Conservation (phyloP, 2,113 vertebrate species). For the Nothoprocta perdicaria region DNA sequence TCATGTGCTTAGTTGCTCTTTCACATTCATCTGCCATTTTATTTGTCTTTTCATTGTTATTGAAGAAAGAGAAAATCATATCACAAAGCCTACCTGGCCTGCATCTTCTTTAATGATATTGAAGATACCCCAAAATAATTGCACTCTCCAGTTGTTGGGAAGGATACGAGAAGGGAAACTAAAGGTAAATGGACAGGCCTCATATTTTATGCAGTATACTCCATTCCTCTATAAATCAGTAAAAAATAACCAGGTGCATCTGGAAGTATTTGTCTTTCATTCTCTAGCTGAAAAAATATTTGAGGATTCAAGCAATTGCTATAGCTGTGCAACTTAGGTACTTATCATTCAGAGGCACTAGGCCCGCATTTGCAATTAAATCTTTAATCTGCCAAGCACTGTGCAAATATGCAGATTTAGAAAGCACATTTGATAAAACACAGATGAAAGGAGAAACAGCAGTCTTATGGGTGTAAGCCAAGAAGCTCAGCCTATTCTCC, state of each 20-base stretch:
- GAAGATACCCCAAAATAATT: background rate
- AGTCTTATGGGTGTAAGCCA: background rate
- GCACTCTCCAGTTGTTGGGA: background rate
- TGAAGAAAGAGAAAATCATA: background rate
- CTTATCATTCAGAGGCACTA: background rate
- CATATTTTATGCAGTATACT: background rate
- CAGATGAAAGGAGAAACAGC: background rate
- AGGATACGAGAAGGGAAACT: background rate
- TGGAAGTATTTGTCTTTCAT: background rate
- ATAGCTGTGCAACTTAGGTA: background rate
- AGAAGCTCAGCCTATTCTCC: background rate
- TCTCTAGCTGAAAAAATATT: background rate
- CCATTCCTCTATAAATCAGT: background rate
- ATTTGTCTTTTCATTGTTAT: background rate
- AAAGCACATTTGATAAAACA: background rate
- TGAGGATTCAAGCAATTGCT: background rate
- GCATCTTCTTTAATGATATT: background rate
- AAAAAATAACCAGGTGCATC: rapidly evolving
- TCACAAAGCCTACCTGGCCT: background rate
- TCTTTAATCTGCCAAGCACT: background rate
- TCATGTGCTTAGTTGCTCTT: background rate
- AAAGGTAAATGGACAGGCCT: background rate
- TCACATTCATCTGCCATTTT: background rate
- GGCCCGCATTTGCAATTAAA: background rate
- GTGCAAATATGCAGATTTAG: background rate